These are phyloP conservation scores for Artemia sp. DNA, from an alignment of 2,888 invertebrate genomes.

Conservation along the genomic window DNA sequence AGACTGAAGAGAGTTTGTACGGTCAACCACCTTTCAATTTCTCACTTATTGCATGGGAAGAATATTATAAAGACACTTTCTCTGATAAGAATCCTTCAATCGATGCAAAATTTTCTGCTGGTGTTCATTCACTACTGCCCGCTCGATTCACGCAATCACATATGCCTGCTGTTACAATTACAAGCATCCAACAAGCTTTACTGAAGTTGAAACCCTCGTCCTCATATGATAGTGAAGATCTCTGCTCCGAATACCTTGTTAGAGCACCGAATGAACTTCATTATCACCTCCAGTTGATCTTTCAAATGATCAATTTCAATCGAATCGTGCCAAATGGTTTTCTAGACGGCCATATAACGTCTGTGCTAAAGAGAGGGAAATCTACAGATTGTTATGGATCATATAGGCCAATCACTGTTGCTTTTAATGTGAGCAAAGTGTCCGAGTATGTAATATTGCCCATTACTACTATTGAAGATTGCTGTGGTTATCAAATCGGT, in stretches of 20 bases:
- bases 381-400: neutral
- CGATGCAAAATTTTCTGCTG: no score
- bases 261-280: neutral
- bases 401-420: neutral
- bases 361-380: neutral
- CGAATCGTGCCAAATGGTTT: neutral
- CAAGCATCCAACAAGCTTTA: neutral
- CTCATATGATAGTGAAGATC: neutral
- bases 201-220: neutral
- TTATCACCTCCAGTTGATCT: neutral
- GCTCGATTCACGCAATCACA: no score
- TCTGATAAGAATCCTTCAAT: no score
- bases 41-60: no score
- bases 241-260: neutral
- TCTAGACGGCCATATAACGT: neutral
- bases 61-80: no score
- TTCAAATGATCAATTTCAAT: neutral
- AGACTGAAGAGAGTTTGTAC: no score
- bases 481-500: neutral
- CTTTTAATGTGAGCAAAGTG: neutral
- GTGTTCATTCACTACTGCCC: no score
- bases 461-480: neutral
- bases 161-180: no score
- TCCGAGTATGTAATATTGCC: neutral
- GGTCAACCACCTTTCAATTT: no score